Conservation (phyloP, 2,888 invertebrate genomes). For the Agrochola litura region DNA sequence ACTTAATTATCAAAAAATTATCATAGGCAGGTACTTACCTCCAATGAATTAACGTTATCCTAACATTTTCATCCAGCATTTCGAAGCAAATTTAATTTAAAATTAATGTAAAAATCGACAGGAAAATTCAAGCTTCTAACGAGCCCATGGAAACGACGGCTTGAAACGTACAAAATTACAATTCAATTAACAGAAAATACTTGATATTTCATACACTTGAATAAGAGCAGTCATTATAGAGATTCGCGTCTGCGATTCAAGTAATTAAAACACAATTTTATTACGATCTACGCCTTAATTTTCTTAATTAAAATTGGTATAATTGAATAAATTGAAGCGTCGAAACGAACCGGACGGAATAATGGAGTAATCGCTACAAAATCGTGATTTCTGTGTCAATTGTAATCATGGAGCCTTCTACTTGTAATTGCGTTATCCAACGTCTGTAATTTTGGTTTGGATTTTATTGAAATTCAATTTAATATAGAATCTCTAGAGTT, state of each 20-base stretch:
- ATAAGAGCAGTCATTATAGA: conserved; percentile 60
- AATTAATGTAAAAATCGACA: conserved; percentile 13
- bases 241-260: conserved; percentile 56
- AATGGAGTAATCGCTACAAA: conserved; percentile 63
- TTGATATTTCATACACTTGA: conserved; percentile 61
- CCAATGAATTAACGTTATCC: conserved; percentile 2
- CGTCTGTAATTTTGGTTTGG: conserved; percentile 40
- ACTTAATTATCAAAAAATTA: background rate
- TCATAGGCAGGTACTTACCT: background rate
- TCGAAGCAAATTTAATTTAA: conserved; percentile 17
- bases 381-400: conserved; percentile 60
- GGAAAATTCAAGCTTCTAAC: conserved; percentile 4
- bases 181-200: conserved; percentile 63
- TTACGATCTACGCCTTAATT: conserved; percentile 72
- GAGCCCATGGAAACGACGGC: conserved; percentile 1
- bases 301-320: conserved; percentile 74
- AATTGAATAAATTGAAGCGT: conserved; percentile 70
- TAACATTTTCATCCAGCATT: background rate
- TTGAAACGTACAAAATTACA: conserved; percentile 45
- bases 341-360: conserved; percentile 65
- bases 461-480: conserved; percentile 29
- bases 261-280: conserved; percentile 70
- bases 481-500: background rate
- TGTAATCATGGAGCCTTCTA: conserved; percentile 55
- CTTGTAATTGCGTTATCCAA: conserved; percentile 45